Evolutionary conservation across 2,113 vertebrate genomes (phyloP), one percentile per base, ranked within the genome.

Genomic region (Scolopax mira): DNA sequence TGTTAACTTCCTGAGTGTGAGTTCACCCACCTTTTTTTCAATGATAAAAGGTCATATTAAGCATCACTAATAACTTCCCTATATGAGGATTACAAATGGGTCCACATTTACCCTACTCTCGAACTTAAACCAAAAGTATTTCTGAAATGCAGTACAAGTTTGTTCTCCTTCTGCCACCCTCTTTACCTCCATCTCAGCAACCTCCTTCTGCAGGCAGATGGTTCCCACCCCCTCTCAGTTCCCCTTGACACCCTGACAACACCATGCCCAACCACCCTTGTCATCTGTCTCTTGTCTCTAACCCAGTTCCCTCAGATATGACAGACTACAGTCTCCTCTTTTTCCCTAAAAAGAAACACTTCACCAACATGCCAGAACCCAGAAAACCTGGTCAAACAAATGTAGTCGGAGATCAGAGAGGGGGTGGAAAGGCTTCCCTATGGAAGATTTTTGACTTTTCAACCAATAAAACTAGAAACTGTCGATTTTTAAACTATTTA

Each of bases 221-320:
- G 96, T 37, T 94, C 57, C 90, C 95, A 96, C 95, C 66, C 62
- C 84, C 89, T 85, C 87, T 75, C 66, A 91, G 65, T 58, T 94
- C 84, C 86, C 90, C 91, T 9, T 92, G 95, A 94, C 95, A 69
- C 89, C 61, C 94, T 96, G 95, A 93, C 95, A 95, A 87, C 94
- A 33, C 96, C 80, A 19, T 92, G 93, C 89, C 89, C 78, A 85
- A 6, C 62, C 89, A 91, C 65, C 93, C 94, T 82, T 94, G 80
- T 94, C 95, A 96, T 94, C 87, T 57, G 73, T 64, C 86, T 94
- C 92, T 73, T 85, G 80, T 89, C 35, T 92, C 37, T 79, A 84
- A 93, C 95, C 94, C 70, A 94, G 84, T 91, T 95, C 93, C 89
- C 89, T 92, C 81, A 51, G 73, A 95, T 82, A 94, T 69, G 95